These are phyloP conservation scores for Protosalanx chinensis DNA, from an alignment of 2,797 vertebrate species.

Conservation along the genomic window DNA sequence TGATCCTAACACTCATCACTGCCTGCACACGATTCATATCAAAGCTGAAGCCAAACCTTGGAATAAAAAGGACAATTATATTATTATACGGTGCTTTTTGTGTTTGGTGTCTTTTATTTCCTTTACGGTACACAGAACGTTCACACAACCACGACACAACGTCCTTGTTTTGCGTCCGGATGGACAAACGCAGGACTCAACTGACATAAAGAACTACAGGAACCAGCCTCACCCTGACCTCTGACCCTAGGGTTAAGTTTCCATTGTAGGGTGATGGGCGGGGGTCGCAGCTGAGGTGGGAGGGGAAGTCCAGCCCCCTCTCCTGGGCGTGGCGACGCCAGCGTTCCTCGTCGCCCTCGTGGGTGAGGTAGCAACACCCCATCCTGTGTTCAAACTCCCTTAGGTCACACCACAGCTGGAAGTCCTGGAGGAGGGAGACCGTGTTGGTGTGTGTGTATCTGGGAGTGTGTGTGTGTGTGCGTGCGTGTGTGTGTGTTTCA, in stretches of 20 bases:
- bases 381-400: slow-evolving; percentile 65
- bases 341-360: slow-evolving; percentile 58
- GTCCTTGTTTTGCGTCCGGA: too few relatives aligned
- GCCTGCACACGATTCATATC: slow-evolving; percentile 29
- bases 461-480: not conserved
- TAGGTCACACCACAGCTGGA: slow-evolving; percentile 76
- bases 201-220: too few relatives aligned
- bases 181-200: too few relatives aligned
- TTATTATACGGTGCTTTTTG: slow-evolving; percentile 50
- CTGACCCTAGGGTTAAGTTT: not conserved
- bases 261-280: not conserved
- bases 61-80: slow-evolving; percentile 68
- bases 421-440: slow-evolving; percentile 56
- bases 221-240: not conserved
- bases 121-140: too few relatives aligned
- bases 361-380: slow-evolving; percentile 69
- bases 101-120: slow-evolving; percentile 16
- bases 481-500: slow-evolving; percentile 21
- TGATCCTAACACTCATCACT: slow-evolving; percentile 24
- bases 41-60: slow-evolving; percentile 51
- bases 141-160: too few relatives aligned
- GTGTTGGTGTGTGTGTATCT: not conserved
- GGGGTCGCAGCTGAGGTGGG: slow-evolving; percentile 42
- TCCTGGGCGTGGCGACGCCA: slow-evolving; percentile 61
- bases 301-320: slow-evolving; percentile 55